Conservation (phyloP, 1,140 invertebrate genomes). For the Belonocnema kinseyi region DNA sequence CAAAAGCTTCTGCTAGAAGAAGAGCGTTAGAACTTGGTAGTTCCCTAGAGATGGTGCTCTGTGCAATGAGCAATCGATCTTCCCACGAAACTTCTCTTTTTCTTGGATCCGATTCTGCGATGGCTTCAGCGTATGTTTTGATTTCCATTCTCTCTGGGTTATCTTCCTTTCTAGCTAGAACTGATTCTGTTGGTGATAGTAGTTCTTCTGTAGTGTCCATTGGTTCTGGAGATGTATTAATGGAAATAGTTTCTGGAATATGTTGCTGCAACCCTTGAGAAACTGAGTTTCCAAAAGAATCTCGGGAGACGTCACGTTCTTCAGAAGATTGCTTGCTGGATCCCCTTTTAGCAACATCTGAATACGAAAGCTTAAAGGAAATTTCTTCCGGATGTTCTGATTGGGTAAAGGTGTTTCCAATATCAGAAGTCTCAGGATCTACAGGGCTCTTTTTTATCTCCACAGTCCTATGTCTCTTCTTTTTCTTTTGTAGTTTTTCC, state of each 20-base stretch:
- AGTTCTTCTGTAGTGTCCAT: constrained; percentile 64
- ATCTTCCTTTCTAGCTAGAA: constrained; percentile 42
- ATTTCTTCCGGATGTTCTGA: constrained; percentile 40
- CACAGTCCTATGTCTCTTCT: constrained; percentile 52
- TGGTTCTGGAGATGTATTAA: constrained; percentile 54
- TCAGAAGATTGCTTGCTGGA: constrained; percentile 33
- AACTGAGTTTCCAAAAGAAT: constrained; percentile 15
- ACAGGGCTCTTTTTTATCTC: constrained; percentile 40
- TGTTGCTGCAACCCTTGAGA: constrained; percentile 13
- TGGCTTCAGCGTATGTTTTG: constrained; percentile 56
- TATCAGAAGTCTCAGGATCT: neutral
- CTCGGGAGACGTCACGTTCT: constrained; percentile 23
- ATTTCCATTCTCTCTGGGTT: constrained; percentile 41
- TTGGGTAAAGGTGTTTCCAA: neutral
- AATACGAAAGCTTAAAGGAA: constrained; percentile 53
- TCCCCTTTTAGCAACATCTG: constrained; percentile 53
- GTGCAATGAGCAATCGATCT: constrained; percentile 42
- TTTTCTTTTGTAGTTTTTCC: constrained; percentile 53
- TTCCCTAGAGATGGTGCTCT: constrained; percentile 36
- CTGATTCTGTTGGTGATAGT: constrained; percentile 58
- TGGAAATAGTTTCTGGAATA: constrained; percentile 39
- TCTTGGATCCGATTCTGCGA: constrained; percentile 47
- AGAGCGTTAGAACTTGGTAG: constrained; percentile 49
- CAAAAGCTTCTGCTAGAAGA: constrained; percentile 51
- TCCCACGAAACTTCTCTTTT: constrained; percentile 53